Percentiles rank a stretch among this genome's conserved stretches.
Evolutionary conservation across 2,113 vertebrate species (phyloP).

Genomic region (Paramormyrops kingsleyae): DNA sequence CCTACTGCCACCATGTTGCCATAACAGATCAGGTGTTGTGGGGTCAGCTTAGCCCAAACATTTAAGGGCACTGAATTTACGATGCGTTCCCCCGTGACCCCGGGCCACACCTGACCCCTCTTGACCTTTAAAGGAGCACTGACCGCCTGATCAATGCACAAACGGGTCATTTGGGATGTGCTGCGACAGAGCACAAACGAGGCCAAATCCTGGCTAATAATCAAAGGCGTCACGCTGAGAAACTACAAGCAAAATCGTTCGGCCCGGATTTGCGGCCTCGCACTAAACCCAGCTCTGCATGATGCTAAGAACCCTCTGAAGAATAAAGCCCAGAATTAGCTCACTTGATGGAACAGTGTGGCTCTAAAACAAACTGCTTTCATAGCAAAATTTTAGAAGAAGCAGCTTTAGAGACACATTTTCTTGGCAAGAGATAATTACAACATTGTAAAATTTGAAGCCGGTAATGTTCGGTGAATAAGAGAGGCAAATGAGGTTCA

Average conservation of each 20-base stretch:
- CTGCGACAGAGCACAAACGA: neutral
- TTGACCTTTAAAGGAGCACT: conserved; percentile 3
- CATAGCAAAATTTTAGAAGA: neutral
- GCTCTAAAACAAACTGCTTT: neutral
- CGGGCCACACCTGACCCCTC: conserved; percentile 6
- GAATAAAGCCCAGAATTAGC: neutral
- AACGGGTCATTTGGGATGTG: neutral
- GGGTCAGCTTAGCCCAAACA: neutral
- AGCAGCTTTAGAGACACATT: neutral
- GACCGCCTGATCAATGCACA: neutral
- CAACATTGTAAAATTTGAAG: neutral
- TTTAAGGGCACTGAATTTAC: neutral
- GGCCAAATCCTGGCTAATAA: conserved; percentile 33
- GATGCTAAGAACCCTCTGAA: neutral
- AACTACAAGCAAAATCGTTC: neutral
- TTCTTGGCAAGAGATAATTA: neutral
- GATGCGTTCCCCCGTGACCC: neutral
- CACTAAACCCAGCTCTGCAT: neutral
- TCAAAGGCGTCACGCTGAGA: neutral
- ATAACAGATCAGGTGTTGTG: neutral
- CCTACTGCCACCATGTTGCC: neutral
- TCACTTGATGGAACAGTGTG: neutral
- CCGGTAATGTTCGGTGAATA: neutral
- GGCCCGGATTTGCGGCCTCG: neutral
- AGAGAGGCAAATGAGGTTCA: neutral